Percentiles rank a stretch among this genome's conserved stretches.
Conservation (phyloP, 2,113 vertebrate genomes). For the Microtus richardsoni region DNA sequence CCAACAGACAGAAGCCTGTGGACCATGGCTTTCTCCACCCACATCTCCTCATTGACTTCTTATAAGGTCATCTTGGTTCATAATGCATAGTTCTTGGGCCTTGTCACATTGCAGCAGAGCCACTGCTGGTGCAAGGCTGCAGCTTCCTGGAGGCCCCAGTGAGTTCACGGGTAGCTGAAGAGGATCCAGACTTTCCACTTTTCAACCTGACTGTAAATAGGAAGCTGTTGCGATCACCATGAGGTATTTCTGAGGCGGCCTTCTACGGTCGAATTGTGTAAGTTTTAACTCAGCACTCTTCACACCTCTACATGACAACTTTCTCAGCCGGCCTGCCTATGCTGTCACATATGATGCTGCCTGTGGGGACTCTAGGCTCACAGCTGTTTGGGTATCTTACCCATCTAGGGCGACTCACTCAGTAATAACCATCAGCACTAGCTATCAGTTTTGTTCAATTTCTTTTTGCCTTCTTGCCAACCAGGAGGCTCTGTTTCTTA, state of each 20-base stretch:
- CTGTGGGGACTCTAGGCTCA: neutral
- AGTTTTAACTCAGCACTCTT: neutral
- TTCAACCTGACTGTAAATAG: neutral
- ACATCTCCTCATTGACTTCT: neutral
- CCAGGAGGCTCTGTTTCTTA: conserved; percentile 36
- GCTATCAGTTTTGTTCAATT: conserved; percentile 35
- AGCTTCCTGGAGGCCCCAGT: neutral
- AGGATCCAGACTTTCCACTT: neutral
- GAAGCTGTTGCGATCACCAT: neutral
- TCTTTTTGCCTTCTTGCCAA: neutral
- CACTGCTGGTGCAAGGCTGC: neutral
- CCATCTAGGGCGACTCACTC: neutral
- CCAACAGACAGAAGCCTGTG: neutral
- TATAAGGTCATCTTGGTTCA: neutral
- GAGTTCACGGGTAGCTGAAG: neutral
- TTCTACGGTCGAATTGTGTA: neutral
- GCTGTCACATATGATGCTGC: neutral
- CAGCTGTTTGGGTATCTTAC: neutral
- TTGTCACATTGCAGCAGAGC: neutral
- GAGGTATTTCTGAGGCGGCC: conserved; percentile 1
- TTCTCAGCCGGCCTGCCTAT: neutral
- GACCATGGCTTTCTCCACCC: neutral
- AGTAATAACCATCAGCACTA: conserved; percentile 4
- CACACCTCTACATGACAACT: neutral
- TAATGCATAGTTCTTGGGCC: neutral